Percentiles rank a stretch among this genome's conserved stretches.
These are phyloP conservation scores for Anaspis maculata DNA, from an alignment of 2,888 invertebrate genomes.

Conservation along the genomic window DNA sequence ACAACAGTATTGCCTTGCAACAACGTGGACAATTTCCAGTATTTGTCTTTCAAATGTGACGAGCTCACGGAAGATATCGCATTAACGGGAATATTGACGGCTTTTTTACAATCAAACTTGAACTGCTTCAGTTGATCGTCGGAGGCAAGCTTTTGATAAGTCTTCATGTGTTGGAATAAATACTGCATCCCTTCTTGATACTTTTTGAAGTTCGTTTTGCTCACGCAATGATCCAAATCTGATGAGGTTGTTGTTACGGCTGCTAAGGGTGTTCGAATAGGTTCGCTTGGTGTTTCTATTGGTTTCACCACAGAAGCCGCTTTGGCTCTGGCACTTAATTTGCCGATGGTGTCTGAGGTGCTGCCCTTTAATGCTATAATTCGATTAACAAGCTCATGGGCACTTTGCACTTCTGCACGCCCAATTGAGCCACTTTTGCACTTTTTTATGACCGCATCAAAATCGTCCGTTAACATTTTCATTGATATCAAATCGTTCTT, in stretches of 20 bases:
- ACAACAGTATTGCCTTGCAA: constrained; percentile 61
- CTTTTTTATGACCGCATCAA: constrained; percentile 43
- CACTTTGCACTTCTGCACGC: constrained; percentile 49
- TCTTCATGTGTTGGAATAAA: constrained; percentile 50
- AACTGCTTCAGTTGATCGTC: constrained; percentile 63
- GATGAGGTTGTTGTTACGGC: too few relatives aligned
- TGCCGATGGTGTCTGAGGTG: constrained; percentile 45
- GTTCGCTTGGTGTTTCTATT: constrained; percentile 1
- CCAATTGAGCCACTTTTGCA: constrained; percentile 42
- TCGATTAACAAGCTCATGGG: constrained; percentile 35
- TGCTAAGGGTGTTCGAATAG: constrained; percentile 23
- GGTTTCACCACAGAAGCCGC: constrained; percentile 8
- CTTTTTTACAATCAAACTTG: constrained; percentile 76
- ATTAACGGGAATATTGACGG: constrained; percentile 81
- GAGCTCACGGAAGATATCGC: constrained; percentile 71
- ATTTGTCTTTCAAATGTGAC: constrained; percentile 64
- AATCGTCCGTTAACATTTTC: constrained; percentile 40
- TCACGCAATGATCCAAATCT: constrained; percentile 42
- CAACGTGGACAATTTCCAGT: constrained; percentile 61
- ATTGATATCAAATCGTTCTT: constrained; percentile 41
- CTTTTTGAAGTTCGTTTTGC: constrained; percentile 45
- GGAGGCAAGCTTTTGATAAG: constrained; percentile 52
- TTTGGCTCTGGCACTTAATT: constrained; percentile 34
- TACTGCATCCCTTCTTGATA: constrained; percentile 52
- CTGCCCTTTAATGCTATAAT: constrained; percentile 39